These are phyloP conservation scores for Odobenus rosmarus DNA, from an alignment of 2,113 vertebrate genomes.

Conservation along the genomic window DNA sequence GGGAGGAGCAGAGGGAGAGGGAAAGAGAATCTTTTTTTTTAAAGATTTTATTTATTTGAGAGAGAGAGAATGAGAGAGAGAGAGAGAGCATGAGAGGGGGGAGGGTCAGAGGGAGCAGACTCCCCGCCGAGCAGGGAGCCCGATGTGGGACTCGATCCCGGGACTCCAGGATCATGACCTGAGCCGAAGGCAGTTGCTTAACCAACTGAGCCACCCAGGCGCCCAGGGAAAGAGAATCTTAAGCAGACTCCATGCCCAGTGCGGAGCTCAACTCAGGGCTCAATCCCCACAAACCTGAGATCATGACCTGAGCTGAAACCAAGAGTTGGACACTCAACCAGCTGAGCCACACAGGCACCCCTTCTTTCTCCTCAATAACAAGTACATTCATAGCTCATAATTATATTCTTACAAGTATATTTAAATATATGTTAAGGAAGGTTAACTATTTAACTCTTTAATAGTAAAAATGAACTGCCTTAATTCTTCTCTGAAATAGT, in stretches of 20 bases:
- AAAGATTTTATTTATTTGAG: no score
- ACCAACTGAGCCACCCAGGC: no score
- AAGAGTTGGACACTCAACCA: not conserved
- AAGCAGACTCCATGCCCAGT: not conserved
- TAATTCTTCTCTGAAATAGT: constrained; percentile 45
- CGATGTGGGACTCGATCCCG: no score
- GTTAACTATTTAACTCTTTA: constrained; percentile 28
- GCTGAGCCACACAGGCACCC: not conserved
- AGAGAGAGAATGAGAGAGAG: no score
- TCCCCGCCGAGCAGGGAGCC: no score
- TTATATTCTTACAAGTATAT: constrained; percentile 10
- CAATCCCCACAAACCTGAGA: not conserved
- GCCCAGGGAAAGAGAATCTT: not conserved
- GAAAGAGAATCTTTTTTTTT: not conserved
- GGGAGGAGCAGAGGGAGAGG: not conserved
- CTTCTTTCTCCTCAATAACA: not conserved
- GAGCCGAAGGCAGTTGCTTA: no score
- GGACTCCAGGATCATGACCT: no score
- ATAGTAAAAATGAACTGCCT: constrained; percentile 20
- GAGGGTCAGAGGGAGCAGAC: no score
- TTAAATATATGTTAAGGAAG: constrained; percentile 28
- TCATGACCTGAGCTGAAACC: not conserved
- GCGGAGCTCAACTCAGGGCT: not conserved
- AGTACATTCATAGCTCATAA: not conserved
- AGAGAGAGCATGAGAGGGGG: no score